Conservation (phyloP, 2,888 invertebrate genomes). For the Globia sparganii region DNA sequence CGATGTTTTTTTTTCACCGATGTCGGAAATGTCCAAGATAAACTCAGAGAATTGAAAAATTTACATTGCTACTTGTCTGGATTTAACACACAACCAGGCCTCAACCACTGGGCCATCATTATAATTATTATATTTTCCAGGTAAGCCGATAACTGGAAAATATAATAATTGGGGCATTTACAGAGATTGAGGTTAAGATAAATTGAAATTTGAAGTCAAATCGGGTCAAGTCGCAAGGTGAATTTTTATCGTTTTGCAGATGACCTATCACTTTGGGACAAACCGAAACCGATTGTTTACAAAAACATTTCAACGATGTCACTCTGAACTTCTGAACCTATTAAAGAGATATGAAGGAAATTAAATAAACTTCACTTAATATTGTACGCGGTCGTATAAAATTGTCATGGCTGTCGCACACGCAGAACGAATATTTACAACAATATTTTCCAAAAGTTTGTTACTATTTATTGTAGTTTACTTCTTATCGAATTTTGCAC, state of each 20-base stretch:
- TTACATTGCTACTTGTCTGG: neutral
- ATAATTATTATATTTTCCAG: too few species aligned
- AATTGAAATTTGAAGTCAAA: neutral
- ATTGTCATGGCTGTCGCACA: neutral
- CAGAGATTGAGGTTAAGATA: neutral
- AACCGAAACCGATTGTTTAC: neutral
- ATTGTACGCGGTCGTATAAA: neutral
- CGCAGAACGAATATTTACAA: neutral
- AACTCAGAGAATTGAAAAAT: neutral
- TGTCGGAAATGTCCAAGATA: too few species aligned
- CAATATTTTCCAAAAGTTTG: slow-evolving; percentile 37
- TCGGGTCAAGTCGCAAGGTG: neutral
- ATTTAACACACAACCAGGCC: neutral
- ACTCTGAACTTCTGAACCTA: neutral
- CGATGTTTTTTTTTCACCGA: too few species aligned
- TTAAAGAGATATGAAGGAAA: neutral
- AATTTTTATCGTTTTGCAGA: neutral
- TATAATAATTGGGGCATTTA: neutral
- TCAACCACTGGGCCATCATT: neutral
- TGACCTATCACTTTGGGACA: neutral
- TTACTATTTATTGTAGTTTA: slow-evolving; percentile 35
- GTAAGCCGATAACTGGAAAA: neutral
- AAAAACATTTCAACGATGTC: neutral
- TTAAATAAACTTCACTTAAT: neutral
- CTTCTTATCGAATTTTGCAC: slow-evolving; percentile 6